Evolutionary conservation across 1,140 invertebrate genomes (phyloP), one percentile per base, ranked within the genome.

Genomic region (Rhagoletis zephyria): DNA sequence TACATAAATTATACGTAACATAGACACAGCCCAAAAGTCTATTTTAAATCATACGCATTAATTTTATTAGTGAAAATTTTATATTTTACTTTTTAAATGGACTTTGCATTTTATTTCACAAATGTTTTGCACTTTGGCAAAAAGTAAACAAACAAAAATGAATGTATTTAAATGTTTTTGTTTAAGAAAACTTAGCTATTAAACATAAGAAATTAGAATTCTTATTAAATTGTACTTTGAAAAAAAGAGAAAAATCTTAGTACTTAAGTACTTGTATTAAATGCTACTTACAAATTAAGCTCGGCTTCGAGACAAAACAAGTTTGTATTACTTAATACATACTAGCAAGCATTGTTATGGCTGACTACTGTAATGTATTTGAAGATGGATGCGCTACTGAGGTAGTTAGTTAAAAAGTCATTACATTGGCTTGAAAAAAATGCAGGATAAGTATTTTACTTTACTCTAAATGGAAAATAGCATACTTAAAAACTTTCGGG

Each of bases 41-140:
- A 74, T 74, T 74, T 74, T 74, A 74, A 74, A 74, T n/a, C 67
- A 74, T 45, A 56, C 5, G 30, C 74, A 81, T 56, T 56, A 81
- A 81, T 81, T 81, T 81, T 81, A 56, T 81, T 81, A 81, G n/a
- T 86, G 9, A 81, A n/a, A 81, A 81, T 81, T 81, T 81, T 56
- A 81, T 56, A 81, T 81, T 56, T 81, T 81, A 81, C 48, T 81
- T 81, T 56, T 81, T 81, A 48, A 81, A 81, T 19, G 45, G 42
- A 81, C 48, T 81, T 81, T 30, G 14, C 19, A 81, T 74, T 74
- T 74, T 74, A 74, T 81, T 81, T 81, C n/a, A 16, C 74, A 6
- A 51, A 56, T 56, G 56, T 81, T 81, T 81, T 56, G 74, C 74
- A 42, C 45, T n/a, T 0, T 74, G 16, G 48, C 74, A 81, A 81